Evolutionary conservation across 2,888 invertebrate species (phyloP).

Genomic region (Zhuqinia jingwanae): DNA sequence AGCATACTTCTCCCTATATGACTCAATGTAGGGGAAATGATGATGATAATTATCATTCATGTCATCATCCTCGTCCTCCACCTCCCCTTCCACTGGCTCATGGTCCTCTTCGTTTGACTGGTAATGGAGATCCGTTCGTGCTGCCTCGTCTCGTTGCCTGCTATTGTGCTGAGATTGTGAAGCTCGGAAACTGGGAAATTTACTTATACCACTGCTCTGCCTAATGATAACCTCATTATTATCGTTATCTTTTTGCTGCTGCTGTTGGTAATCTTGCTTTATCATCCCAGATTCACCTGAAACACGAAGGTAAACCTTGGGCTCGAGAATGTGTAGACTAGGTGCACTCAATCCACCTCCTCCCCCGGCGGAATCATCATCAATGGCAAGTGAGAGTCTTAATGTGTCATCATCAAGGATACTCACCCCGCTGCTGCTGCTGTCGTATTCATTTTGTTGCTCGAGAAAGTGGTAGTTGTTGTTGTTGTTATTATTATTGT

Average conservation of each 20-base stretch:
- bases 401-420: slow-evolving; percentile 67
- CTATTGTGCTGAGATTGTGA: not conserved
- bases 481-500: not conserved
- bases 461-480: slow-evolving; percentile 50
- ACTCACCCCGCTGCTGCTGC: slow-evolving; percentile 60
- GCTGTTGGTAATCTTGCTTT: not conserved
- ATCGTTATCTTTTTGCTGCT: not conserved
- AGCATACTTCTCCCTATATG: slow-evolving; percentile 59
- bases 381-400: slow-evolving; percentile 59
- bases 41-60: slow-evolving; percentile 65
- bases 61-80: slow-evolving; percentile 46
- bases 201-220: not conserved
- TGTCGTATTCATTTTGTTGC: slow-evolving; percentile 62
- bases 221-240: slow-evolving; percentile 17
- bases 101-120: slow-evolving; percentile 50
- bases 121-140: slow-evolving; percentile 48
- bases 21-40: slow-evolving; percentile 62
- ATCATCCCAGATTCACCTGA: slow-evolving; percentile 73
- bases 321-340: slow-evolving; percentile 52
- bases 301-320: slow-evolving; percentile 55
- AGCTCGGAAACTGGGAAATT: slow-evolving; percentile 37
- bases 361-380: slow-evolving; percentile 43
- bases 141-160: slow-evolving; percentile 4
- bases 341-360: slow-evolving; percentile 45
- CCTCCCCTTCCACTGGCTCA: slow-evolving; percentile 39